Evolutionary conservation across 2,113 vertebrate genomes (phyloP), one percentile per base, ranked within the genome.

Genomic region (Elachura formosa): DNA sequence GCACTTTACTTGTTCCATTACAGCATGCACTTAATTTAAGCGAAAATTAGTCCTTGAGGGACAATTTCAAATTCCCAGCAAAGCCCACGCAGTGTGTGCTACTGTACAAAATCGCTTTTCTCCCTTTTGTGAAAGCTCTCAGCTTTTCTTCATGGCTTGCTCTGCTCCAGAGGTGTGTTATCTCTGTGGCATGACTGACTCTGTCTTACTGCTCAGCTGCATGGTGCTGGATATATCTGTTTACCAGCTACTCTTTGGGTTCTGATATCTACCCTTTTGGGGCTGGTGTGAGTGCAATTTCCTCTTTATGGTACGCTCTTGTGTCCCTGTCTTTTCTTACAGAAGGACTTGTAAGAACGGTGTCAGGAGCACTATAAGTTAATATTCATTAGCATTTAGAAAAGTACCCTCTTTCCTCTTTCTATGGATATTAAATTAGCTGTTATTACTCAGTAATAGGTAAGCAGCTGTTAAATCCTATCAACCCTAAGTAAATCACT

Each of bases 381-480:
- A 93, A 82, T 86, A 93, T 74, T 93, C 93, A 97, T 97, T 91
- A 96, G 83, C 66, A 94, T 96, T 96, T 38, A 84, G 84, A 90
- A 92, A 68, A 86, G 36, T 49, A 87, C 52, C 51, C 86, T 71
- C 56, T 78, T 66, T 87, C 55, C 91, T 92, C 78, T 54, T 95
- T 91, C 91, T 69, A 48, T 64, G 87, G 87, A 86, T 94, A 96
- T 95, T 96, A 97, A 96, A 96, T 92, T 82, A 97, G 80, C 81
- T 61, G 15, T 81, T 77, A 94, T 87, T 96, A 95, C 96, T 89
- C 56, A 96, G 76, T 52, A 93, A 88, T 93, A 96, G 76, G 69
- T 93, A 94, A 97, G 90, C 80, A 96, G 93, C 36, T 86, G 82
- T 92, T 92, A 96, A 94, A 94, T 84, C 90, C 82, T 94, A 96